Evolutionary conservation across 2,888 invertebrate species (phyloP), one percentile per base, ranked within the genome.

Genomic region (Lasioglossum pauxillum): DNA sequence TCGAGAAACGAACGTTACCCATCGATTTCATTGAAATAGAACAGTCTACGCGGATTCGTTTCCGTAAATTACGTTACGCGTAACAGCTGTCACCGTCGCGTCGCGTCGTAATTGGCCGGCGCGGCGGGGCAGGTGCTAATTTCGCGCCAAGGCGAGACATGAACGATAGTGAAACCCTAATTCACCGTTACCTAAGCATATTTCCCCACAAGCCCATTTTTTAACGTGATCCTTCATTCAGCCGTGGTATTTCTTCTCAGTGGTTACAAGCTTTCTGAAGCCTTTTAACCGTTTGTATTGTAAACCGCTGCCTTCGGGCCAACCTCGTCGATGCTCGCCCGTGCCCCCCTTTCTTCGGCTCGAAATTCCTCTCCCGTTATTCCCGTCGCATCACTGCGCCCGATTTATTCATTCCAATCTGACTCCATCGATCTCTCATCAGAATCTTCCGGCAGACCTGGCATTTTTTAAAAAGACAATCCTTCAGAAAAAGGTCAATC

Each of bases 201-300:
- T 91, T 90, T 67, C 90, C 85, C 92, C 88, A 87, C 84, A 78
- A 90, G 91, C 90, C 92, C 92, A 90, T 85, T 85, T 86, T 90
- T 91, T 89, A 90, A 91, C 90, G 88, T 82, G 78, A 85, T 91
- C 89, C 88, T 91, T 89, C 89, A 90, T 89, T 89, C 87, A 88
- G 82, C 60, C 82, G 87, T 80, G 81, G 87, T 89, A 90, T 92
- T 90, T 89, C 89, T 83, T 89, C 90, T 90, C 86, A 90, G 91
- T 90, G 92, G 92, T 92, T 88, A 89, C 91, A 87, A 90, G 91
- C 90, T 92, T 92, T 92, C 89, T 83, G 93, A 94, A 94, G 92
- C 93, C 93, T 89, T 85, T 86, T 84, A 93, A 93, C 87, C 87
- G 89, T 78, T 79, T 90, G 90, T 89, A 78, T 90, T 89, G 90